Conservation (phyloP, 2,888 invertebrate species). For the Ichneumoninae sp. region DNA sequence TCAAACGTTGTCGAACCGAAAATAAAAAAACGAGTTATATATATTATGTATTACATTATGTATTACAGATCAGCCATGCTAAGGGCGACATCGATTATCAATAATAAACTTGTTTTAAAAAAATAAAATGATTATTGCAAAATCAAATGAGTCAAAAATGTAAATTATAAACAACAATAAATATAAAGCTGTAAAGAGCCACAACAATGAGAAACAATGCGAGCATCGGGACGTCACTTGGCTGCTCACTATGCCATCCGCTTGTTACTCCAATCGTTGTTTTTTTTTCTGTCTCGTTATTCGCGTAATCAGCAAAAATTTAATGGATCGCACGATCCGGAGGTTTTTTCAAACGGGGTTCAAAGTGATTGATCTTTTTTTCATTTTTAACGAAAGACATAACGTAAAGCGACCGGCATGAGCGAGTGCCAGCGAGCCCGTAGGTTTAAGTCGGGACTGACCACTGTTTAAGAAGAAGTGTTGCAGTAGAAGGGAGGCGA, state of each 20-base stretch:
- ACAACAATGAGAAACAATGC: slow-evolving; percentile 85
- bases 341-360: neutral
- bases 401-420: slow-evolving; percentile 71
- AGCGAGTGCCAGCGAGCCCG: slow-evolving; percentile 79
- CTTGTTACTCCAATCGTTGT: slow-evolving; percentile 58
- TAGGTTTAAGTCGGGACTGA: slow-evolving; percentile 84
- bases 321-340: neutral
- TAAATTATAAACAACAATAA: slow-evolving; percentile 79
- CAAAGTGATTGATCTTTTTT: neutral
- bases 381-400: slow-evolving; percentile 38
- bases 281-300: slow-evolving; percentile 16
- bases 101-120: slow-evolving; percentile 71
- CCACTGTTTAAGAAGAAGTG: slow-evolving; percentile 85
- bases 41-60: slow-evolving; percentile 72
- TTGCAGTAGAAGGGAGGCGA: slow-evolving; percentile 85
- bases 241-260: slow-evolving; percentile 78
- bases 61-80: slow-evolving; percentile 83
- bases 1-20: slow-evolving; percentile 69
- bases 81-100: slow-evolving; percentile 83
- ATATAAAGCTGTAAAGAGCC: slow-evolving; percentile 84
- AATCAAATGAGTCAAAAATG: slow-evolving; percentile 60
- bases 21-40: slow-evolving; percentile 70
- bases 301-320: neutral
- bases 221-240: slow-evolving; percentile 81
- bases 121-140: slow-evolving; percentile 56